Evolutionary conservation across 2,888 invertebrate species (phyloP).

Genomic region (Cantharis flavilabris): DNA sequence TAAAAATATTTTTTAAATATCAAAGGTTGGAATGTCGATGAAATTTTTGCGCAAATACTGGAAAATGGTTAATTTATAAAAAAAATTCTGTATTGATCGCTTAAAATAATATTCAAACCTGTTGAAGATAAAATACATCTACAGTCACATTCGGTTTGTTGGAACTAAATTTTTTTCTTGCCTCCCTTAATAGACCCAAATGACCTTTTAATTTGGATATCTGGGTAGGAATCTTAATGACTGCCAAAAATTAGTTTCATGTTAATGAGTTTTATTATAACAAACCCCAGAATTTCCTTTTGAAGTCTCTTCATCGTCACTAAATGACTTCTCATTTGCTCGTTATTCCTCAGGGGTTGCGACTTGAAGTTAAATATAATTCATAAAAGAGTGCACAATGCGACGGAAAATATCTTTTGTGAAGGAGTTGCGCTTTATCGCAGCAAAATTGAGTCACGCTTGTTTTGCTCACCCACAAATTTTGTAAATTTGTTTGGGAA

Average conservation of each 20-base stretch:
- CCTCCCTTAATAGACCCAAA: not conserved
- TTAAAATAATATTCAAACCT: not conserved
- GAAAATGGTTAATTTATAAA: not conserved
- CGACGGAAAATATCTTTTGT: not conserved
- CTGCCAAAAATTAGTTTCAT: not conserved
- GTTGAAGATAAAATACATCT: not conserved
- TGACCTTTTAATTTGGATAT: not conserved
- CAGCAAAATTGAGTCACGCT: not conserved
- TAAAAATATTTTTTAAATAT: not conserved
- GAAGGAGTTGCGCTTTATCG: not conserved
- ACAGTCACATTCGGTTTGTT: not conserved
- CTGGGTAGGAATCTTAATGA: not conserved
- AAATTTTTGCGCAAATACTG: not conserved
- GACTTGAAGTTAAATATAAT: not conserved
- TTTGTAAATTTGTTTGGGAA: not conserved
- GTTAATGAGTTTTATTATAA: not conserved
- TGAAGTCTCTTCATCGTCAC: not conserved
- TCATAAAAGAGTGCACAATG: not conserved
- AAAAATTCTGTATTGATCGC: not conserved
- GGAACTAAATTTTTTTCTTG: not conserved
- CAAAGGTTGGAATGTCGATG: not conserved
- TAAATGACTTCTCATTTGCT: not conserved
- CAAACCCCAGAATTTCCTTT: not conserved
- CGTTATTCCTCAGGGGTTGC: not conserved
- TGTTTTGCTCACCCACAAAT: not conserved